Evolutionary conservation across 2,797 vertebrate genomes (phyloP).

Genomic region (Pygocentrus nattereri): DNA sequence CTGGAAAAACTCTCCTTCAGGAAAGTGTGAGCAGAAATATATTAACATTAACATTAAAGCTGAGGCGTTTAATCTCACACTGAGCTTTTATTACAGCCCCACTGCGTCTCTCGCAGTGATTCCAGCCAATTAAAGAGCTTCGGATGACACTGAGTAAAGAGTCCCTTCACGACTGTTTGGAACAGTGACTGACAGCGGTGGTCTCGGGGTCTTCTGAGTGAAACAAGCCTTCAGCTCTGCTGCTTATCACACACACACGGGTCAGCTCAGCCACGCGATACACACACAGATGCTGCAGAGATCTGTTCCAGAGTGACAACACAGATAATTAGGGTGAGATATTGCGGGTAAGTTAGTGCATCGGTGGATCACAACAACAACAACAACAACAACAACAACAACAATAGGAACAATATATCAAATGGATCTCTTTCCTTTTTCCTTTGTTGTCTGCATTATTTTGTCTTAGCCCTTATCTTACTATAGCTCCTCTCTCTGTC

Average conservation of each 20-base stretch:
- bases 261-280: slow-evolving; percentile 1
- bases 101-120: slow-evolving; percentile 18
- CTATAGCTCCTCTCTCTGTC: not conserved
- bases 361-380: not conserved
- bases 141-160: not conserved
- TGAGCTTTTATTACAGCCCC: slow-evolving; percentile 10
- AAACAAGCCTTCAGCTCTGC: slow-evolving; percentile 24
- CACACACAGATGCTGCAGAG: slow-evolving; percentile 15
- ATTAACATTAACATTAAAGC: slow-evolving; percentile 1
- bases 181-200: slow-evolving; percentile 43
- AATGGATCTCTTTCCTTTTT: not conserved
- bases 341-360: not conserved
- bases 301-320: slow-evolving; percentile 32
- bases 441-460: not conserved
- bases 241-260: slow-evolving; percentile 36
- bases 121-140: slow-evolving; percentile 18
- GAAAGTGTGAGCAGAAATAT: not conserved
- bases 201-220: slow-evolving; percentile 26
- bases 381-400: not conserved
- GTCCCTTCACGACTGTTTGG: slow-evolving; percentile 23
- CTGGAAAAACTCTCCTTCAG: not conserved
- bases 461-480: not conserved
- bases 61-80: not conserved
- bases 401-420: too few species aligned
- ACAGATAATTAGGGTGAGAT: slow-evolving; percentile 10